Evolutionary conservation across 2,888 invertebrate species (phyloP).

Genomic region (Oxystoma pomonae): DNA sequence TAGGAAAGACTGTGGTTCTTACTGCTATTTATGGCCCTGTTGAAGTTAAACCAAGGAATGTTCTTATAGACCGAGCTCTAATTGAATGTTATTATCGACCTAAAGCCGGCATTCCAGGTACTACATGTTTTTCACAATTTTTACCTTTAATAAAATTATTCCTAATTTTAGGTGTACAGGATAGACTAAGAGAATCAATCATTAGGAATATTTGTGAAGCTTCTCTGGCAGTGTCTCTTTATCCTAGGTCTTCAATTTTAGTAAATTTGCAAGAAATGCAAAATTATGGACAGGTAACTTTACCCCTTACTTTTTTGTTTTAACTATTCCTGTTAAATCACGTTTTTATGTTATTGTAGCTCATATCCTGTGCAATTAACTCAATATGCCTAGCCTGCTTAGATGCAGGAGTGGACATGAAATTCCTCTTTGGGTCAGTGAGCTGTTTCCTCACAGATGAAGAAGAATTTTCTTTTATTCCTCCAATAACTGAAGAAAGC

Average conservation of each 20-base stretch:
- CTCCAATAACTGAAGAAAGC: conserved; percentile 45
- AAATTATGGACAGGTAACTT: conserved; percentile 71
- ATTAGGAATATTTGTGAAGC: conserved; percentile 75
- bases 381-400: conserved; percentile 77
- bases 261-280: conserved; percentile 85
- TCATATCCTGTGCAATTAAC: conserved; percentile 78
- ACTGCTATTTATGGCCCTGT: conserved; percentile 80
- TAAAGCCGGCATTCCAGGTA: conserved; percentile 69
- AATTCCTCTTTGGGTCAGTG: conserved; percentile 75
- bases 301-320: too few relatives aligned
- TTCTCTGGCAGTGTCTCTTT: conserved; percentile 63
- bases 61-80: conserved; percentile 72
- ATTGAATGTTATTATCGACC: conserved; percentile 75
- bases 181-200: conserved; percentile 69
- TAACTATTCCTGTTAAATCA: conserved; percentile 1
- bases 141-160: conserved; percentile 6
- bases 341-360: conserved; percentile 47
- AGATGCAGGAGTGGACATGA: conserved; percentile 80
- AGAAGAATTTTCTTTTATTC: conserved; percentile 48
- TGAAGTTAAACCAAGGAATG: conserved; percentile 71
- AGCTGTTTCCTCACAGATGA: conserved; percentile 64
- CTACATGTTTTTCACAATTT: neutral
- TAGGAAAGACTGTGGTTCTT: conserved; percentile 74
- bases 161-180: conserved; percentile 53
- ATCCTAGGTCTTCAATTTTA: conserved; percentile 76